phyloP scores from a whole-genome alignment of 64 coral and sea anemone genomes.

The Montipora sp. region DNA sequence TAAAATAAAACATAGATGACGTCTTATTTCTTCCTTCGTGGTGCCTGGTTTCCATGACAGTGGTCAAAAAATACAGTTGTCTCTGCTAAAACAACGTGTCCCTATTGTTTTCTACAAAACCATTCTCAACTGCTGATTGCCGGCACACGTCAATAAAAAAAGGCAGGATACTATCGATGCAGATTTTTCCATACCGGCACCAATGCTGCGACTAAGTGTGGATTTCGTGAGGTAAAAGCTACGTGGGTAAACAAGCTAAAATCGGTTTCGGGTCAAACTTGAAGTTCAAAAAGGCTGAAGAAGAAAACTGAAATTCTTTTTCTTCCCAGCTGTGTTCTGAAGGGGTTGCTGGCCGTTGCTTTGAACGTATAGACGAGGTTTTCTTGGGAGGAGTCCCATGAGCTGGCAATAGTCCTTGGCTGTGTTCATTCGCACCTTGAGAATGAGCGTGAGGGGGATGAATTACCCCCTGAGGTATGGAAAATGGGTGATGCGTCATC shows the following conservation, averaged over 20 bases:
- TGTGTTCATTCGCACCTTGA: background rate
- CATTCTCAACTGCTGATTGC: too few species aligned
- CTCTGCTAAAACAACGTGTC: too few species aligned
- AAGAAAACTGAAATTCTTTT: conserved; percentile 49
- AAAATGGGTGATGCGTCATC: background rate
- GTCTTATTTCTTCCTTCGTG: too few species aligned
- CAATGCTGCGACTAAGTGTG: background rate
- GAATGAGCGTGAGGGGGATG: background rate
- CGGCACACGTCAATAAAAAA: too few species aligned
- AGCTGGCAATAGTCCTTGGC: background rate
- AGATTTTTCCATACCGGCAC: too few species aligned
- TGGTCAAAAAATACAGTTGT: too few species aligned
- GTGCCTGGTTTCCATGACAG: too few species aligned
- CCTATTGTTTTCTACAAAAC: too few species aligned
- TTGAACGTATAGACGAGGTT: background rate
- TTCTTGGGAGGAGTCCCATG: background rate
- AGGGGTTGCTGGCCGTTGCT: background rate
- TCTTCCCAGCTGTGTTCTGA: conserved; percentile 55
- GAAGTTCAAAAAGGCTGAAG: conserved; percentile 58
- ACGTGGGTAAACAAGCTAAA: conserved; percentile 33
- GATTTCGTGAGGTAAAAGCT: background rate
- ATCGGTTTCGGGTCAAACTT: conserved; percentile 54
- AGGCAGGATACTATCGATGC: too few species aligned
- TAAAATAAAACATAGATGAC: too few species aligned
- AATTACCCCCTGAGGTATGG: background rate